Conservation (phyloP, 2,113 vertebrate genomes). For the Eudyptes chrysolophus region DNA sequence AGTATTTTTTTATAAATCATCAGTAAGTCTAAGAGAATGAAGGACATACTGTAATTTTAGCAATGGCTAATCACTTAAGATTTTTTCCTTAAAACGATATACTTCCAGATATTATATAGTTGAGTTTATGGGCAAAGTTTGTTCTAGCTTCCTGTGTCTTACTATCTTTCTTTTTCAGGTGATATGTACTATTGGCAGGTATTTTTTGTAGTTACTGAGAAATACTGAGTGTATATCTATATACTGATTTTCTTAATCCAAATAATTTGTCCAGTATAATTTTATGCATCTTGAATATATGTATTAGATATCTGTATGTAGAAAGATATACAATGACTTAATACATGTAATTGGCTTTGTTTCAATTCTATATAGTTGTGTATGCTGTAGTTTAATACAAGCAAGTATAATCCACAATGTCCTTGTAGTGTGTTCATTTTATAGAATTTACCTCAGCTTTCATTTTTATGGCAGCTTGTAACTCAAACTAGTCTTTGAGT, state of each 20-base stretch:
- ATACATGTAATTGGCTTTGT: background rate
- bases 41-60: background rate
- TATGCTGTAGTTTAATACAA: background rate
- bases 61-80: background rate
- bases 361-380: background rate
- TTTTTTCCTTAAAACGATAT: background rate
- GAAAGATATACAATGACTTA: background rate
- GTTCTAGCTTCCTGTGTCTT: background rate
- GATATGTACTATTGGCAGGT: background rate
- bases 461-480: background rate
- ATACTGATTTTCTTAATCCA: background rate
- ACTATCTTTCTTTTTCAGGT: background rate
- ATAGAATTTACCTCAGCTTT: background rate
- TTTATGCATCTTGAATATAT: background rate
- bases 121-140: conserved; percentile 32
- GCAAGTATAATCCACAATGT: background rate
- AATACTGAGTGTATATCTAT: background rate
- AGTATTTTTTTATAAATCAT: background rate
- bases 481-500: background rate
- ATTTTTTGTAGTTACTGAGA: background rate
- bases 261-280: background rate
- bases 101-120: conserved; percentile 5
- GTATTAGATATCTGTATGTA: background rate
- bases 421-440: background rate
- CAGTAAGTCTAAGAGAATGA: background rate